Base-by-base conservation (phyloP, 2,888 invertebrate genomes). In the Rotaria macrura region DNA sequence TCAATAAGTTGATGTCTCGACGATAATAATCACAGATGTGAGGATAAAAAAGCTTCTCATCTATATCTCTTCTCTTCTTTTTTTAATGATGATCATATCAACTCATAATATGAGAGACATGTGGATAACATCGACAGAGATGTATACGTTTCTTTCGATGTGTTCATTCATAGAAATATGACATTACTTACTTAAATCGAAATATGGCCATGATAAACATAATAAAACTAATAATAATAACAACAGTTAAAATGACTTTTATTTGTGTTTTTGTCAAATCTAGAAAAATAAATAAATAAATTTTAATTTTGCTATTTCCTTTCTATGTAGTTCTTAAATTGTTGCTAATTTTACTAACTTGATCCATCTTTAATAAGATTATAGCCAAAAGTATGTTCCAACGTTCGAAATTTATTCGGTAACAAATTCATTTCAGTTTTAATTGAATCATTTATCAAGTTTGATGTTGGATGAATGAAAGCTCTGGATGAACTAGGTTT, bases 171-270 rank as follows among this genome's bases (percentile, higher is more conserved):
- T 6, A 55, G 6, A 9, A 20, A 72, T 38, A 38, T 7, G 2
- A 79, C 12, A 79, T 43, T n/a, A 79, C 79, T 79, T 14, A 79
- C 79, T 79, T 79, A 14, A 79, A 79, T 79, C 43, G 25, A 43
- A 79, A 79, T 79, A 79, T 79, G 20, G n/a, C 43, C 25, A 79
- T 43, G 14, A 79, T n/a, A 43, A 79, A n/a, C 40, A 79, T 79
- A 79, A 79, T 43, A n/a, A 79, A 40, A 79, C 43, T n/a, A n/a
- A 79, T 79, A 12, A 79, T 14, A 43, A 79, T 43, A 2, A 79
- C 43, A 43, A 79, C 79, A 43, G 79, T 79, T 25, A 79, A 9
- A 79, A 79, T 79, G 20, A 43, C 79, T 43, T 43, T 40, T 10
- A 43, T 79, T 79, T 79, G 79, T 9, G 79, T 79, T 43, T 43